Evolutionary conservation across 2,797 vertebrate species (phyloP), one percentile per base, ranked within the genome.

Genomic region (Myotis findleyi): DNA sequence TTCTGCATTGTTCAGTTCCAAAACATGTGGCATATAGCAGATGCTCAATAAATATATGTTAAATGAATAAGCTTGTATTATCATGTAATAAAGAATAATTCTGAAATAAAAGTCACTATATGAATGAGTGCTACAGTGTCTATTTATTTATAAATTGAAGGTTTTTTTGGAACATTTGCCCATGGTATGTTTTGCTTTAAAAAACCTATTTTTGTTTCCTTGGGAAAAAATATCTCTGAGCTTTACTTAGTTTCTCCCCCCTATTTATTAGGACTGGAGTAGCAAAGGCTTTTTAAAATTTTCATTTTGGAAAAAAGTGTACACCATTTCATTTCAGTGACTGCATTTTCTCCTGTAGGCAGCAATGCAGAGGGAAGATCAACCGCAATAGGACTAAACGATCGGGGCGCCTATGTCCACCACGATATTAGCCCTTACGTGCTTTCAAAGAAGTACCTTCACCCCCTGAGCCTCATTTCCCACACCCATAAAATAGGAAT

Each of bases 81-180:
- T 36, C 6, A 1, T 23, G 25, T 33, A 44, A 77, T 41, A 75
- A 55, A 27, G 7, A 84, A 69, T 41, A 51, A 41, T 55, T 71
- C 66, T 41, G 41, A 81, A 94, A 76, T 86, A 81, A 89, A 91
- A 76, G 27, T 62, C 76, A 91, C 64, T 66, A 18, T 36, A 33
- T 33, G 41, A 44, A 87, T 53, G 83, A 95, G 59, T 41, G 41
- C 77, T 69, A 30, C 27, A 30, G 12, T 76, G 13, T 36, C 33
- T 69, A 69, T 13, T 75, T 87, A 66, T 68, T 33, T 20, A 82
- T 27, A 81, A 82, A 51, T 69, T 62, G 27, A 95, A 80, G 44
- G 33, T 6, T 91, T 49, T 49, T 13, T n/a, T 16, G 16, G 33
- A 86, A 57, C 8, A 5, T 36, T 66, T 33, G 59, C 14, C 64